Evolutionary conservation across 2,797 vertebrate genomes (phyloP), one percentile per base, ranked within the genome.

Genomic region (Eptatretus atami): DNA sequence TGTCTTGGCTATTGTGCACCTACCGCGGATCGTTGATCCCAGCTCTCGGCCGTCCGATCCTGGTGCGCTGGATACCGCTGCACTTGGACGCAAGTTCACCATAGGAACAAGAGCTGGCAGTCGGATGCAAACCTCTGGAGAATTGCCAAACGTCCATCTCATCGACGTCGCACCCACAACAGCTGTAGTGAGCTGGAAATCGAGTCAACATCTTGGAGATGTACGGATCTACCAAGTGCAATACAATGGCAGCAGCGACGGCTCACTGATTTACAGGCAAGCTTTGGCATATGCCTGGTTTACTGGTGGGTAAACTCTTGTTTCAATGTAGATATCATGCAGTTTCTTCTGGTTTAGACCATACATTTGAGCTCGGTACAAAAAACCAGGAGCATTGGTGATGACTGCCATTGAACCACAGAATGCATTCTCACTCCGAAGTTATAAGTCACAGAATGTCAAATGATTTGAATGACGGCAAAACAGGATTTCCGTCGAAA

Each of bases 171-270:
- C 83, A 0, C 79, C 82, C 19, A 81, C 81, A 11, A 84, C 82
- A 0, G 85, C 82, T 60, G 77, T 86, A 72, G 77, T 90, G 66
- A 75, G 76, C 61, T 90, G 85, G 85, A 77, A 77, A 69, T 73
- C 78, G 1, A 80, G 81, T 1, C 73, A 72, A 63, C 74, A 77
- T 11, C 72, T 74, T 5, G 79, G 81, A 19, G 70, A 76, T 1
- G 81, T 86, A 65, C 87, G 85, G 84, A 86, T 88, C 83, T 90
- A 82, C 74, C 85, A 90, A 73, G 82, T 90, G 72, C 85, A 88
- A 72, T 90, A 90, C 73, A 90, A 90, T 79, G 83, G 81, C 76
- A 83, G 81, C 1, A 81, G 74, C 0, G 85, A 90, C 1, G 82
- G 87, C 64, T 80, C 81, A 5, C 80, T 87, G 68, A 77, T 87